Evolutionary conservation across 2,888 invertebrate genomes (phyloP).

Genomic region (Pammene fasciana): DNA sequence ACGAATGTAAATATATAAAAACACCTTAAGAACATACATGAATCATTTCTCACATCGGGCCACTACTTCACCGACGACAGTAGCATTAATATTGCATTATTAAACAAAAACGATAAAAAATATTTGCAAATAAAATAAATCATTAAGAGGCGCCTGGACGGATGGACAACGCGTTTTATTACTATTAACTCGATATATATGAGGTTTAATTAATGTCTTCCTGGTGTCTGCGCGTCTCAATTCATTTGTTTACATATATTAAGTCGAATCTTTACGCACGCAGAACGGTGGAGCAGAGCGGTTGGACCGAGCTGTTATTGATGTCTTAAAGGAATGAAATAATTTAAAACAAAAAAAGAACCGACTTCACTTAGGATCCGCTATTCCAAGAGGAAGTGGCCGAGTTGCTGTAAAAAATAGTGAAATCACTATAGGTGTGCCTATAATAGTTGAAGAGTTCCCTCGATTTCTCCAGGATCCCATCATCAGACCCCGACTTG

Average conservation of each 20-base stretch:
- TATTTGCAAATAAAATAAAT: slow-evolving; percentile 25
- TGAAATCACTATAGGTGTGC: no score
- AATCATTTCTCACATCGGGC: slow-evolving; percentile 27
- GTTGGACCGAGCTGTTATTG: background rate
- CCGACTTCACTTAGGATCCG: no score
- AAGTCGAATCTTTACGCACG: slow-evolving; percentile 47
- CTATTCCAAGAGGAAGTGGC: no score
- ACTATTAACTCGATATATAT: slow-evolving; percentile 55
- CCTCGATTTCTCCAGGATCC: no score
- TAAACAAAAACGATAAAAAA: slow-evolving; percentile 27
- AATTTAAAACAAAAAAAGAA: no score
- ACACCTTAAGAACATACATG: slow-evolving; percentile 8
- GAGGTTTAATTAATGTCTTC: slow-evolving; percentile 63
- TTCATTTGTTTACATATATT: slow-evolving; percentile 57
- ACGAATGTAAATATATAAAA: slow-evolving; percentile 31
- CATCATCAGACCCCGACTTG: no score
- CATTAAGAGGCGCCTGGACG: slow-evolving; percentile 38
- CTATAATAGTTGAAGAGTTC: no score
- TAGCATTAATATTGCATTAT: slow-evolving; percentile 29
- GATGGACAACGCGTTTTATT: slow-evolving; percentile 42
- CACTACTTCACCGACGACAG: slow-evolving; percentile 23
- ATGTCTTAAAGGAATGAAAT: slow-evolving; percentile 8
- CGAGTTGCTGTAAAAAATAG: no score
- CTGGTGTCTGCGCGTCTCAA: slow-evolving; percentile 51
- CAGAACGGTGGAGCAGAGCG: slow-evolving; percentile 4